These are phyloP conservation scores for Polyploca ridens DNA, from an alignment of 2,888 invertebrate species.

Conservation along the genomic window DNA sequence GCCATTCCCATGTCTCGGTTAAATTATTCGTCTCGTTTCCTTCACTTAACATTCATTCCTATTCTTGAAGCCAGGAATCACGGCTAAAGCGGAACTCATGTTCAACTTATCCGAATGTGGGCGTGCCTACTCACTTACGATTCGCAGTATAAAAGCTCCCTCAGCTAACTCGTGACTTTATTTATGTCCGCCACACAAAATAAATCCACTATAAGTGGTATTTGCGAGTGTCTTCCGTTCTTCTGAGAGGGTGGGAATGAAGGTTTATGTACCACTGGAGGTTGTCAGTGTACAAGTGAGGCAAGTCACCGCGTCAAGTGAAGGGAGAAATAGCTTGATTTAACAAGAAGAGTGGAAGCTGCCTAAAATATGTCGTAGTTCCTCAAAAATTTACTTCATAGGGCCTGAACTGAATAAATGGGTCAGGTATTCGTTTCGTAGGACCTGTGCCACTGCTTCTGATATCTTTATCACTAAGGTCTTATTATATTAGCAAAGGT, in stretches of 20 bases:
- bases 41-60: constrained; percentile 29
- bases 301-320: neutral
- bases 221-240: constrained; percentile 60
- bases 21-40: constrained; percentile 27
- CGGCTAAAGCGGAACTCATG: constrained; percentile 44
- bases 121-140: constrained; percentile 70
- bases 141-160: constrained; percentile 30
- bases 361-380: no score
- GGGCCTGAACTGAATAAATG: no score
- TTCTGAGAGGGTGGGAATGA: constrained; percentile 30
- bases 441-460: no score
- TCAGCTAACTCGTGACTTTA: constrained; percentile 45
- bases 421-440: no score
- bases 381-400: no score
- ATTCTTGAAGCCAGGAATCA: constrained; percentile 38
- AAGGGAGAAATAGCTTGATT: no score
- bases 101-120: constrained; percentile 38
- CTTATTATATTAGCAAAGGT: no score
- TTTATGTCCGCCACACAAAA: constrained; percentile 70
- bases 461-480: no score
- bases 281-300: constrained; percentile 13
- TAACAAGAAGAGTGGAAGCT: no score
- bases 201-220: constrained; percentile 75
- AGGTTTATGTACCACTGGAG: constrained; percentile 51
- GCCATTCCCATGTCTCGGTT: constrained; percentile 13